A percentile compares a stretch with the other conserved stretches of the same genome.
phyloP scores from a whole-genome alignment of 1,140 invertebrate genomes.

The Drosophila kanapiae region DNA sequence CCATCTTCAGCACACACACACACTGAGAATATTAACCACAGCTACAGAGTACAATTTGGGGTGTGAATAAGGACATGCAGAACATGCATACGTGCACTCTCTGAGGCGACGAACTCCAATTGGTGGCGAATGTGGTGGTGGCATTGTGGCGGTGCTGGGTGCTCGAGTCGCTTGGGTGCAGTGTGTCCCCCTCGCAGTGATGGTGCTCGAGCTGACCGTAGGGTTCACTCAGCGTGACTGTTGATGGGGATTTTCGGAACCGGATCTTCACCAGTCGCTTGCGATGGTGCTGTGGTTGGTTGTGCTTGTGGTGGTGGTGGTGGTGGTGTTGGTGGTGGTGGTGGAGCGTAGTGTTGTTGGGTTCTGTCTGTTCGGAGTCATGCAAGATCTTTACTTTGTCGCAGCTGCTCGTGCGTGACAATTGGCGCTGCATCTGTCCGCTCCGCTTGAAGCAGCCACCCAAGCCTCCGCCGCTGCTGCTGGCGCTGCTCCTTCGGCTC shows the following conservation, averaged over 20 bases:
- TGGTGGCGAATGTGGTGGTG: conserved; percentile 57
- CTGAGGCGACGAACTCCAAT: conserved; percentile 77
- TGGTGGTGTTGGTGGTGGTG: too few species aligned
- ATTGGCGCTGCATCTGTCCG: conserved; percentile 62
- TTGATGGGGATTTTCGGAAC: conserved; percentile 40
- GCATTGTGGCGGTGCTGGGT: conserved; percentile 54
- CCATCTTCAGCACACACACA: neutral
- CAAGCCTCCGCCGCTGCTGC: conserved; percentile 23
- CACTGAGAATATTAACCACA: conserved; percentile 2
- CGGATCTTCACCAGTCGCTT: conserved; percentile 46
- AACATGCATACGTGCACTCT: conserved; percentile 85
- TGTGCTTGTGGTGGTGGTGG: conserved; percentile 5
- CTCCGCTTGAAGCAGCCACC: conserved; percentile 36
- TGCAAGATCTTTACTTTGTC: conserved; percentile 83
- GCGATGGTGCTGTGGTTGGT: conserved; percentile 39
- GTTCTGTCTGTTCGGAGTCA: conserved; percentile 56
- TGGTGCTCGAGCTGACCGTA: conserved; percentile 30
- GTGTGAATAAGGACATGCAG: conserved; percentile 37
- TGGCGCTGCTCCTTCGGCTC: conserved; percentile 23
- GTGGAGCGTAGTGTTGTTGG: conserved; percentile 17
- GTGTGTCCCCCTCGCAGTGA: conserved; percentile 4
- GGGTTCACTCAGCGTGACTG: conserved; percentile 29
- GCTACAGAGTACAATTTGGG: neutral
- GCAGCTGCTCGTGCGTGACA: conserved; percentile 65
- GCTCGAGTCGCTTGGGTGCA: conserved; percentile 33